Base-by-base conservation (phyloP, 2,797 vertebrate genomes). In the Rhinophrynus dorsalis region DNA sequence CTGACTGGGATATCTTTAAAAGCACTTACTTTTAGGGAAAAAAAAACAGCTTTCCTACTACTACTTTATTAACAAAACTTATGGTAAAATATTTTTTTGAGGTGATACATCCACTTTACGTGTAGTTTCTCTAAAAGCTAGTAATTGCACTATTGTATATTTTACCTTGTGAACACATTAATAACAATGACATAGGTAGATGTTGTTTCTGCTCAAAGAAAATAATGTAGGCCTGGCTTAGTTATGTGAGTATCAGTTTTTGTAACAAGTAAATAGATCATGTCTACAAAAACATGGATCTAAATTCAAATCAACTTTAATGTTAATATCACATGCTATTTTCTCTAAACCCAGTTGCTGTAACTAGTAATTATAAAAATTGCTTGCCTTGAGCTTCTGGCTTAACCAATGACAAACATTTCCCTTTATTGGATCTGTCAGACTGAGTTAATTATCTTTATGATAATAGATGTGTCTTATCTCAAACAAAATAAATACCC, bases 321-420 rank as follows among this genome's bases (percentile, higher is more conserved):
- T 89, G 83, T 90, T 89, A 90, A 91, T 91, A 91, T 90, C 84
- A 87, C 84, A 90, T 84, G 79, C 84, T 83, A 86, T 90, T 90
- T 90, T 91, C 85, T 89, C 81, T 82, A 85, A 88, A 85, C 88
- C 89, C 86, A 86, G 87, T 90, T 91, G 90, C 88, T 90, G 90
- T 91, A 91, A 91, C 90, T 91, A 90, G 89, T 88, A 91, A 91
- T 91, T 91, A 91, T 87, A 89, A 90, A 90, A 90, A 91, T 90
- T 88, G 89, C 89, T 90, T 89, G 89, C 89, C 89, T 91, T 90
- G 74, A 83, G 89, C 90, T 90, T 90, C 86, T 67, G 81, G 83
- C 87, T 91, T 89, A 90, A 85, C 88, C 87, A 85, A 76, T 86
- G 84, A 88, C 88, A 90, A 91, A 90, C 88, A 88, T 90, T 80